Evolutionary conservation across 2,888 invertebrate species (phyloP).

Genomic region (Diaphora mendica): DNA sequence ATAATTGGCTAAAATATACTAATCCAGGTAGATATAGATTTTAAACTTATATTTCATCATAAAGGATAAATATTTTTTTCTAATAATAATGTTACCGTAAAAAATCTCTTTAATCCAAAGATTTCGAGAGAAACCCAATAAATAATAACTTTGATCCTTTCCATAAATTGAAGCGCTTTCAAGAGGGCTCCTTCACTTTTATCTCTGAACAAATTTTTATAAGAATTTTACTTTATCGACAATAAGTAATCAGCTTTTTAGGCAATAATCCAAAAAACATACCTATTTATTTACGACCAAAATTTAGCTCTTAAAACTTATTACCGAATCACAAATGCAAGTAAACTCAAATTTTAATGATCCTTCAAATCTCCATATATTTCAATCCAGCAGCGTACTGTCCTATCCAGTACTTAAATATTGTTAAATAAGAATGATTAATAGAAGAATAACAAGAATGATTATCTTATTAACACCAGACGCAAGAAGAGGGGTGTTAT

Average conservation of each 20-base stretch:
- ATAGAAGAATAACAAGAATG: no score
- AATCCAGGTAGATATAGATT: no score
- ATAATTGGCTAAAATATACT: not conserved
- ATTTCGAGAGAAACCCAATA: conserved; percentile 64
- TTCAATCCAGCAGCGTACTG: no score
- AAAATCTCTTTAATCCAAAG: conserved; percentile 58
- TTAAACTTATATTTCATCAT: not conserved
- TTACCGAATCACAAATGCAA: no score
- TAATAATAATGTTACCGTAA: conserved; percentile 31
- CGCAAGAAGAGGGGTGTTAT: no score
- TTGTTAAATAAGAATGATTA: no score
- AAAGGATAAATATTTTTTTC: conserved; percentile 22
- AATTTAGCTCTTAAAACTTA: no score
- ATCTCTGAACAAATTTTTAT: conserved; percentile 52
- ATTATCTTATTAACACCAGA: no score
- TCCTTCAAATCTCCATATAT: no score
- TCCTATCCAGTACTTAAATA: no score
- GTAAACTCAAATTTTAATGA: no score
- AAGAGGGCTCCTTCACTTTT: conserved; percentile 55
- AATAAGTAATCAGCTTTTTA: conserved; percentile 23
- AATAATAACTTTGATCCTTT: conserved; percentile 72
- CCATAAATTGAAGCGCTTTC: conserved; percentile 65
- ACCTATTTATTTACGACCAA: not conserved
- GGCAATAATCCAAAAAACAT: not conserved
- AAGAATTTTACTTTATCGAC: conserved; percentile 48